Conservation (phyloP, 2,888 invertebrate genomes). For the Ennomos erosarius region DNA sequence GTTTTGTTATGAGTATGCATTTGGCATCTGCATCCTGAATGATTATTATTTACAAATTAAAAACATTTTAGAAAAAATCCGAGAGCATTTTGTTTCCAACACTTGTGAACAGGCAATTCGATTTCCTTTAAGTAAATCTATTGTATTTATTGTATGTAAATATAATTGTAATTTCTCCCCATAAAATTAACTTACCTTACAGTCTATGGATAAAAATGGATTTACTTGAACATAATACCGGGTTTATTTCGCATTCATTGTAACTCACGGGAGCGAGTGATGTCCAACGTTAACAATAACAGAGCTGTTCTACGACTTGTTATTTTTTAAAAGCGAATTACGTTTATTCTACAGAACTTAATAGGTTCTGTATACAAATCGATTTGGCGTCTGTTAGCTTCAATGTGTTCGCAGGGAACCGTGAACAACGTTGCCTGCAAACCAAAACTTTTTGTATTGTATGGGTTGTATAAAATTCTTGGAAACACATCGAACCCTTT, state of each 20-base stretch:
- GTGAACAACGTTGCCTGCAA: conserved; percentile 51
- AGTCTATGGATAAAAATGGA: conserved; percentile 46
- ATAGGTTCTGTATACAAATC: conserved; percentile 41
- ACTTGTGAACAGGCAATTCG: not conserved
- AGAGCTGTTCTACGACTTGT: conserved; percentile 34
- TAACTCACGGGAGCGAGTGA: conserved; percentile 59
- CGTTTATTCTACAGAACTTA: conserved; percentile 39
- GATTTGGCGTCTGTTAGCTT: conserved; percentile 36
- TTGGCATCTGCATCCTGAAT: too few species aligned
- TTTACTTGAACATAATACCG: conserved; percentile 50
- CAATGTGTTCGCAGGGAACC: conserved; percentile 47
- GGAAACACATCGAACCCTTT: conserved; percentile 69
- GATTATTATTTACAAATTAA: too few species aligned
- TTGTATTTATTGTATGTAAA: conserved; percentile 37
- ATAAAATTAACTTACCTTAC: conserved; percentile 54
- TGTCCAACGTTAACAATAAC: conserved; percentile 44
- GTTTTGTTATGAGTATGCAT: too few species aligned
- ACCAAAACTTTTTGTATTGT: conserved; percentile 51
- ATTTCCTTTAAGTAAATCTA: conserved; percentile 29
- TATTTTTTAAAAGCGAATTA: conserved; percentile 41
- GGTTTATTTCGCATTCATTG: conserved; percentile 57
- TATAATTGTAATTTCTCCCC: conserved; percentile 41
- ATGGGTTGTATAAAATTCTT: conserved; percentile 55
- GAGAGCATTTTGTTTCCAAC: too few species aligned
- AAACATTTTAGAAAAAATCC: too few species aligned